These are phyloP conservation scores for Dynastes grantii DNA, from an alignment of 2,888 invertebrate species.

Conservation along the genomic window DNA sequence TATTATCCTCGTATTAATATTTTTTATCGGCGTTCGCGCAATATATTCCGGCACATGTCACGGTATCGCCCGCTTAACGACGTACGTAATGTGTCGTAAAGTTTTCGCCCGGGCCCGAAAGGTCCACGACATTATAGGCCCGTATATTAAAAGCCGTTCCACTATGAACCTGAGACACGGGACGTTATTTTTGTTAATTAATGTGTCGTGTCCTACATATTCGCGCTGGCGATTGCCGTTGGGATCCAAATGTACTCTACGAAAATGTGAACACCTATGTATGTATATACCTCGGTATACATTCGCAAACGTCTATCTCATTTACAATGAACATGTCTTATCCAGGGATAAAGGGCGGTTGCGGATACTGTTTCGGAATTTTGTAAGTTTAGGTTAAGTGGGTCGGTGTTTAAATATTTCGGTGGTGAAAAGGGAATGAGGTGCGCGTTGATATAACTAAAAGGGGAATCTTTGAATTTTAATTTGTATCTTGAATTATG, in stretches of 20 bases:
- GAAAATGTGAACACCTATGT: not conserved
- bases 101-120: constrained; percentile 37
- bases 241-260: constrained; percentile 19
- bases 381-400: not conserved
- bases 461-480: too few relatives aligned
- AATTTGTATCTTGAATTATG: too few relatives aligned
- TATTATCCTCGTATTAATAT: not conserved
- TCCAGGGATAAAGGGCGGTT: not conserved
- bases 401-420: not conserved
- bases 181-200: constrained; percentile 48
- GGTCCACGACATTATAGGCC: constrained; percentile 41
- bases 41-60: constrained; percentile 6
- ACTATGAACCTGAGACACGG: constrained; percentile 46
- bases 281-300: not conserved
- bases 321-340: not conserved
- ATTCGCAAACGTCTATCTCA: not conserved
- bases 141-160: constrained; percentile 44
- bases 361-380: not conserved
- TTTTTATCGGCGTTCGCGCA: constrained; percentile 30
- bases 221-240: constrained; percentile 39
- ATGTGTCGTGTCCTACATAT: constrained; percentile 44
- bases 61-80: constrained; percentile 41
- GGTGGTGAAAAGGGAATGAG: too few relatives aligned
- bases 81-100: constrained; percentile 45
- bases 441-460: too few relatives aligned